Evolutionary conservation across 2,888 invertebrate genomes (phyloP), one percentile per base, ranked within the genome.

Genomic region (Leptinotarsa rubiginosa): DNA sequence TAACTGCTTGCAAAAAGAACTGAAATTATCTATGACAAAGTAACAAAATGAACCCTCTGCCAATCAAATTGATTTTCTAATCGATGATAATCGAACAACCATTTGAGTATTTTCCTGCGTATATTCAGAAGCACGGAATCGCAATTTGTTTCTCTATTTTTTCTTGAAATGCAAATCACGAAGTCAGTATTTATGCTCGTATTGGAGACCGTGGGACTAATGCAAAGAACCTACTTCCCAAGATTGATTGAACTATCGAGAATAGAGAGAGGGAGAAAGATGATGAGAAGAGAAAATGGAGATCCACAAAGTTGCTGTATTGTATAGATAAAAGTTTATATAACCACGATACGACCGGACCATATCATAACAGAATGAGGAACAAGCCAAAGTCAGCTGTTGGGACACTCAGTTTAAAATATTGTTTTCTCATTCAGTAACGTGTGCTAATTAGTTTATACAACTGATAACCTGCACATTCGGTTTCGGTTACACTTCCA

Each of bases 131-230:
- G 78, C 83, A 81, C 81, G 81, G 81, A 82, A 83, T 78, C 77
- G 81, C 81, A 81, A 82, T 82, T 83, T 82, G 81, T 82, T 80
- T 76, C 76, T 73, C 79, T 80, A 78, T 80, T 76, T 76, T 74
- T 75, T 73, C 71, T 49, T 31, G 47, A 70, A 78, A 80, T 78
- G 78, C 79, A 78, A 80, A 81, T 81, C 80, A 80, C 81, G 81
- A 80, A 72, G 73, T 74, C 64, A 70, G 73, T 78, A 79, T 81
- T 80, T 81, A 80, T 80, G 76, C 75, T 76, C 73, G 70, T 71
- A 75, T 71, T 66, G 72, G 73, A 66, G 56, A 74, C 81, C 77
- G 79, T 77, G 78, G 76, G 78, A 77, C 73, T 68, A 69, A 69
- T 65, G 54, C 47, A 64, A 47, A 41, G 68, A 67, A 52, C 68